Conservation (phyloP, 2,888 invertebrate species). For the Nyleta sp. region DNA sequence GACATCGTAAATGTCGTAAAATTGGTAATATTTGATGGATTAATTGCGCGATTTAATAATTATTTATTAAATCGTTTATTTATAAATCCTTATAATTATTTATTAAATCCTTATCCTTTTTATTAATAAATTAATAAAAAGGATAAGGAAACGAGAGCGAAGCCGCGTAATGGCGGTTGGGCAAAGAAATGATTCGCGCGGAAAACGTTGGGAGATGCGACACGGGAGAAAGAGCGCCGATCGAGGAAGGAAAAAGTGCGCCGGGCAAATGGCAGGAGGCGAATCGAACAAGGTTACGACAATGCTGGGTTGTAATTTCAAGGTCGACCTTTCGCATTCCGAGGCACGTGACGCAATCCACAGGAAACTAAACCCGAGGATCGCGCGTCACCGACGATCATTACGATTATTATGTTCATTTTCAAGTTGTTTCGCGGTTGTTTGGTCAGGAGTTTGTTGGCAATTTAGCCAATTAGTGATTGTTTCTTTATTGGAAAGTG, state of each 20-base stretch:
- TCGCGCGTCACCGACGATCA: conserved; percentile 28
- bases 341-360: conserved; percentile 68
- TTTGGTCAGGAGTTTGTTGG: no score
- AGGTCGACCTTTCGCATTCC: conserved; percentile 74
- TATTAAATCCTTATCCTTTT: no score
- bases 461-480: no score
- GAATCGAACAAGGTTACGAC: conserved; percentile 64
- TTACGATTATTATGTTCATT: conserved; percentile 7
- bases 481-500: no score
- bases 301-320: conserved; percentile 71
- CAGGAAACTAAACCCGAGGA: conserved; percentile 48
- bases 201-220: conserved; percentile 16
- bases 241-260: conserved; percentile 34
- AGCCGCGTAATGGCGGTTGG: conserved; percentile 19
- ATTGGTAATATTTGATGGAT: no score
- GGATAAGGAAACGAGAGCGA: no score
- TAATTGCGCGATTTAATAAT: no score
- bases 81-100: no score
- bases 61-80: no score
- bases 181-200: conserved; percentile 34
- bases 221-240: conserved; percentile 26
- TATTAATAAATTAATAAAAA: no score
- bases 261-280: conserved; percentile 30
- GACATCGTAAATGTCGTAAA: no score
- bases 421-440: no score